Evolutionary conservation across 2,888 invertebrate species (phyloP).

Genomic region (Tipula unca): DNA sequence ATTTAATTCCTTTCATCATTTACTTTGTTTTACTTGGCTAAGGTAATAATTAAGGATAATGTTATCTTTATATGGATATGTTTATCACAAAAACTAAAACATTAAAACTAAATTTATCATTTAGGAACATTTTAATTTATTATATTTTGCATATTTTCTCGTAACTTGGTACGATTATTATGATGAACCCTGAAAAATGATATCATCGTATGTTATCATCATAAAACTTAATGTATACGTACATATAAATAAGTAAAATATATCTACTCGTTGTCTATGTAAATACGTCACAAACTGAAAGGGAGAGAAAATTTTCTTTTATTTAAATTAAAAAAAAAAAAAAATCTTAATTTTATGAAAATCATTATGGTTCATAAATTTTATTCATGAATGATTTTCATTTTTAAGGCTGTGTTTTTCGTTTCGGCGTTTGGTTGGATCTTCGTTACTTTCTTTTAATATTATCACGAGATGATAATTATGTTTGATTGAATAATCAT

Average conservation of each 20-base stretch:
- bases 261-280: neutral
- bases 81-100: neutral
- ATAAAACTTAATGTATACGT: neutral
- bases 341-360: neutral
- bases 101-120: neutral
- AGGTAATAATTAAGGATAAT: neutral
- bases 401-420: neutral
- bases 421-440: neutral
- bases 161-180: neutral
- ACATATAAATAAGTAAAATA: neutral
- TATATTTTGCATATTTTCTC: neutral
- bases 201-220: neutral
- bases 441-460: neutral
- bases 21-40: neutral
- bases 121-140: neutral
- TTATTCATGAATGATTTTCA: neutral
- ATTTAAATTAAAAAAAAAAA: neutral
- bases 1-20: neutral
- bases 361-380: neutral
- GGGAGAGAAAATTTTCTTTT: neutral
- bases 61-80: neutral
- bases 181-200: neutral
- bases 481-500: neutral
- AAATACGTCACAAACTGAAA: neutral
- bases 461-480: neutral